Evolutionary conservation across 2,888 invertebrate genomes (phyloP), one percentile per base, ranked within the genome.

Genomic region (Corbicula japonica): DNA sequence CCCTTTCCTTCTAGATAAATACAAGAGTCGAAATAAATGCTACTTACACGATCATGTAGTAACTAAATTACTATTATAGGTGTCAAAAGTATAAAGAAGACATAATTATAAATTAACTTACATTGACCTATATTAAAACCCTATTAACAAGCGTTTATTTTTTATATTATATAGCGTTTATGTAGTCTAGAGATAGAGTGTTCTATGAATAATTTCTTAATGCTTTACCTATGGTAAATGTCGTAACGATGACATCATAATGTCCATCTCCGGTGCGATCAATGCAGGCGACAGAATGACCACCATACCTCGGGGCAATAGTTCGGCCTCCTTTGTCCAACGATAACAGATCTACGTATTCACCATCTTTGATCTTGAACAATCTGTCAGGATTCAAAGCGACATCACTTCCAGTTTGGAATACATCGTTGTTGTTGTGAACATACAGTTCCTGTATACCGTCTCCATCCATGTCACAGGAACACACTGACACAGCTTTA

Each of bases 391-490:
- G 76, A 8, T 50, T 38, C 1, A 62, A 30, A 2, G n/a, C 6
- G 12, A 50, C 58, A 28, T 34, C 46, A 56, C 12, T 23, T 2
- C n/a, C 32, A 12, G 34, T 35, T 23, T 66, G 61, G 65, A 89
- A 87, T 0, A 87, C 86, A 28, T 84, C 78, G 72, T 91, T 91
- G 21, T 88, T 85, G 77, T 91, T 92, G 15, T 91, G 80, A 26
- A 92, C 80, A 62, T 92, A 92, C 6, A 92, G 88, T 76, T 92
- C 92, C 73, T 92, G 91, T 23, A 60, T 46, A 0, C 92, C 92
- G 74, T 92, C 91, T 6, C 92, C 92, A 52, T 92, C 92, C 1
- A 92, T 85, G 69, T 92, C 92, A 86, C 91, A 91, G 0, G 91
- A 87, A 73, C 89, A 88, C 21, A 91, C 89, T 0, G 74, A 56